Percentiles rank a stretch among this genome's conserved stretches.
Evolutionary conservation across 2,113 vertebrate species (phyloP).

Genomic region (Myiozetetes cayanensis): DNA sequence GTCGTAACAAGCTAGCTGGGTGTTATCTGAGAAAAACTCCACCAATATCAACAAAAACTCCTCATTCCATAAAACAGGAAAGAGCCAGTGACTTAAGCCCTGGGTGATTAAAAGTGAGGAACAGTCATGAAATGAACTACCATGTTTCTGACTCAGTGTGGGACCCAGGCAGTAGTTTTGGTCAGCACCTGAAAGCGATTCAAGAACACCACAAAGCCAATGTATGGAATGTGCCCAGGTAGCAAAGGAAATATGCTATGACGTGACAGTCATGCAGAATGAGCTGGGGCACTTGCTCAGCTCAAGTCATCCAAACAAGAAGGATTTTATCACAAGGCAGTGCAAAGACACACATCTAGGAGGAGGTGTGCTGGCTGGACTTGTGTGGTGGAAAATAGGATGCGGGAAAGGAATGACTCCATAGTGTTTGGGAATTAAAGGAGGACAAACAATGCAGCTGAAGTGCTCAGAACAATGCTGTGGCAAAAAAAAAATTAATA

Average conservation of each 20-base stretch:
- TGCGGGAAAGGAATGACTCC: not conserved
- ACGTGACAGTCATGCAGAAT: not conserved
- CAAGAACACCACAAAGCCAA: not conserved
- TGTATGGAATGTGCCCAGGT: not conserved
- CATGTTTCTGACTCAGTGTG: not conserved
- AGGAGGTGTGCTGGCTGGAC: not conserved
- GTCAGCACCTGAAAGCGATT: not conserved
- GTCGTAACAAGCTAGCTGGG: not conserved
- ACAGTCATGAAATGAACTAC: not conserved
- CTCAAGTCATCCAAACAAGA: not conserved
- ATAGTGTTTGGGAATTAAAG: not conserved
- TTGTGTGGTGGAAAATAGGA: rapidly evolving
- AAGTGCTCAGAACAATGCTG: not conserved
- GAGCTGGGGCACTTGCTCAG: not conserved
- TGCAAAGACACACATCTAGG: not conserved
- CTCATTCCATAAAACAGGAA: not conserved
- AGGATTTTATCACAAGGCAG: not conserved
- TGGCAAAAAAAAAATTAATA: not conserved
- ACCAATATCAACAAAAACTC: not conserved
- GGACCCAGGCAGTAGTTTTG: not conserved
- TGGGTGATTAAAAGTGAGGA: not conserved
- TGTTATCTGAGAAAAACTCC: not conserved
- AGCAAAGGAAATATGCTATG: not conserved
- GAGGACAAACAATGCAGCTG: not conserved
- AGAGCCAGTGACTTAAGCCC: not conserved